Evolutionary conservation across 2,113 vertebrate genomes (phyloP).

Genomic region (Periophthalmus modestus): DNA sequence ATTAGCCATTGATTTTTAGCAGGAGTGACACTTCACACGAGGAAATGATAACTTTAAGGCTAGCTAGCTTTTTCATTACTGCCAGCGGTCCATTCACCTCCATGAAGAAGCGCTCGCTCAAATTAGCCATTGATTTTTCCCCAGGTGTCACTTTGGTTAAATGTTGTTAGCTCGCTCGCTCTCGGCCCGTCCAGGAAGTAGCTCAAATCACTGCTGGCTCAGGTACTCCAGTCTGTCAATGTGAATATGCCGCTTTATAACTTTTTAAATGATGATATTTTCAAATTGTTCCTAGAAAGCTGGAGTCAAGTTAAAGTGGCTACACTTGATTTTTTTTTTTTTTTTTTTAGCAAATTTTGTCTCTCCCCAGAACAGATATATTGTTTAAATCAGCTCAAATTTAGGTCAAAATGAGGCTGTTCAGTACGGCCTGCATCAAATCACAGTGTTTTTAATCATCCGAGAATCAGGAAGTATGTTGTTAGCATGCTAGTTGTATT

Average conservation of each 20-base stretch:
- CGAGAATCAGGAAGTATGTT: too few relatives aligned
- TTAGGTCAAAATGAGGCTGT: too few relatives aligned
- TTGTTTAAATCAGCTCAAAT: too few relatives aligned
- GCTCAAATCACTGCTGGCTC: slow-evolving; percentile 32
- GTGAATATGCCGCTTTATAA: not conserved
- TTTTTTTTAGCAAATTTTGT: too few relatives aligned
- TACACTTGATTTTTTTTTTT: too few relatives aligned
- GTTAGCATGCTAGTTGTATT: too few relatives aligned
- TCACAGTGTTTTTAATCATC: too few relatives aligned
- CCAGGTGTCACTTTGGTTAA: slow-evolving; percentile 73
- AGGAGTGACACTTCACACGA: slow-evolving; percentile 68
- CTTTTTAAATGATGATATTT: not conserved
- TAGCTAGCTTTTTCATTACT: slow-evolving; percentile 53
- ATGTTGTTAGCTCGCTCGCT: slow-evolving; percentile 53
- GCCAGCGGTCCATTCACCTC: slow-evolving; percentile 61
- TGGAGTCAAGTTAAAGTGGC: too few relatives aligned
- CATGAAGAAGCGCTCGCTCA: slow-evolving; percentile 59
- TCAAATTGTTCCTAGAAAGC: too few relatives aligned
- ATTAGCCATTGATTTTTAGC: slow-evolving; percentile 76
- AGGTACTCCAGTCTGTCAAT: not conserved
- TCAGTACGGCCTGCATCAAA: too few relatives aligned
- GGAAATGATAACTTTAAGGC: slow-evolving; percentile 73
- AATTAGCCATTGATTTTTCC: slow-evolving; percentile 77
- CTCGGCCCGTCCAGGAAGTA: slow-evolving; percentile 58
- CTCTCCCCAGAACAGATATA: too few relatives aligned